A percentile compares a stretch with the other conserved stretches of the same genome.
Evolutionary conservation across 2,888 invertebrate genomes (phyloP).

Genomic region (Drosophila aldrichi): DNA sequence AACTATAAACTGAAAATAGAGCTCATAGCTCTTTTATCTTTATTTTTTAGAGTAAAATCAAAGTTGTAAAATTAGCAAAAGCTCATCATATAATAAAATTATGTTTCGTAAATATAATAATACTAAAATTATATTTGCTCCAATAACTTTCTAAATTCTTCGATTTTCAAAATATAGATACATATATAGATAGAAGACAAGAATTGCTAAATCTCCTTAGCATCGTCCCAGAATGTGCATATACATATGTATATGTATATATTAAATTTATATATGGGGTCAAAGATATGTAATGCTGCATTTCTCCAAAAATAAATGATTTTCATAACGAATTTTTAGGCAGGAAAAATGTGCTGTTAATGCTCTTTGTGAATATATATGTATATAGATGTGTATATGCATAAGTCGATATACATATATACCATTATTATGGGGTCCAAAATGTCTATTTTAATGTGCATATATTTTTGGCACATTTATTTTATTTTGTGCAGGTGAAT

Average conservation of each 20-base stretch:
- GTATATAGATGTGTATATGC: not conserved
- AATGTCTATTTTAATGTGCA: not conserved
- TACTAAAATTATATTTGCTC: no score
- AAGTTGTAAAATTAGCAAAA: no score
- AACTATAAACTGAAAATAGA: no score
- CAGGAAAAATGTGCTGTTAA: not conserved
- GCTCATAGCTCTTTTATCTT: no score
- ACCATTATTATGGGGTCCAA: not conserved
- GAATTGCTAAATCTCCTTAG: not conserved
- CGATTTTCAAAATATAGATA: not conserved
- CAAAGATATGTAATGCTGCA: not conserved
- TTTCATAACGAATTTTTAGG: not conserved
- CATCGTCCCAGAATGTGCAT: no score
- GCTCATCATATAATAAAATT: no score
- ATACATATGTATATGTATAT: not conserved
- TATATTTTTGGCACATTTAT: not conserved
- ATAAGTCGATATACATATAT: not conserved
- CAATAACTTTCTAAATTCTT: no score
- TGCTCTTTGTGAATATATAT: not conserved
- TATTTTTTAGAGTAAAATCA: no score
- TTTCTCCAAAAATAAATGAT: not conserved
- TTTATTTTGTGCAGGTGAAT: not conserved
- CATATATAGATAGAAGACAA: not conserved
- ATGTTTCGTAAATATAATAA: no score
- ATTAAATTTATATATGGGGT: not conserved